Percentiles rank a stretch among this genome's conserved stretches.
Evolutionary conservation across 2,797 vertebrate species (phyloP).

Genomic region (Yasuhikotakia modesta): DNA sequence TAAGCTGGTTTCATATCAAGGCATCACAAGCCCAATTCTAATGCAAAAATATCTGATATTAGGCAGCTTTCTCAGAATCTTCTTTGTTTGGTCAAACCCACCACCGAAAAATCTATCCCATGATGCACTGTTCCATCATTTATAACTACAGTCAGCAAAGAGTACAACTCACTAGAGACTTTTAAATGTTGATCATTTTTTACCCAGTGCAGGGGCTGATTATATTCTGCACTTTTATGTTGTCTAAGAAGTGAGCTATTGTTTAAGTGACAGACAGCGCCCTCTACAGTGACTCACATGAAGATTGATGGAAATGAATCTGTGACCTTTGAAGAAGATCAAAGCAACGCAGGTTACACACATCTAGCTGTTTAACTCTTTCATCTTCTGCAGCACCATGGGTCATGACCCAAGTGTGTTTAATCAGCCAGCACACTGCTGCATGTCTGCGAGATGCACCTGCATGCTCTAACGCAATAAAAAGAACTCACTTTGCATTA

Average conservation of each 20-base stretch:
- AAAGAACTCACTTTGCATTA: neutral
- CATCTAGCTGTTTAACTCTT: constrained; percentile 73
- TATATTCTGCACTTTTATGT: neutral
- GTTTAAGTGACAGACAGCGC: constrained; percentile 40
- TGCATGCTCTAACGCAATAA: constrained; percentile 23
- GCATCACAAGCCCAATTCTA: neutral
- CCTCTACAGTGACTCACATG: constrained; percentile 48
- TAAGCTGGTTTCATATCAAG: constrained; percentile 9
- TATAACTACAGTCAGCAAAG: too few species aligned
- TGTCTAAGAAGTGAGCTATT: constrained; percentile 18
- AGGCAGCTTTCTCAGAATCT: neutral
- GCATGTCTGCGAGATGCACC: constrained; percentile 35
- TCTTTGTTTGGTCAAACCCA: neutral
- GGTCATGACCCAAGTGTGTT: constrained; percentile 68
- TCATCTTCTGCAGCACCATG: constrained; percentile 68
- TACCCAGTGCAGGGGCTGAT: neutral
- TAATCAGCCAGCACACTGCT: constrained; percentile 63
- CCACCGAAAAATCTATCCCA: too few species aligned
- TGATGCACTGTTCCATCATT: too few species aligned
- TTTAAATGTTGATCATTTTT: neutral
- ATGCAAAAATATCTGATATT: too few species aligned
- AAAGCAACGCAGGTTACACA: constrained; percentile 74
- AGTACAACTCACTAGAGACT: neutral
- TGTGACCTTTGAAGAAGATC: constrained; percentile 77
- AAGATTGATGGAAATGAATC: constrained; percentile 72